Conservation (phyloP, 2,113 vertebrate species). For the Carassius carassius region DNA sequence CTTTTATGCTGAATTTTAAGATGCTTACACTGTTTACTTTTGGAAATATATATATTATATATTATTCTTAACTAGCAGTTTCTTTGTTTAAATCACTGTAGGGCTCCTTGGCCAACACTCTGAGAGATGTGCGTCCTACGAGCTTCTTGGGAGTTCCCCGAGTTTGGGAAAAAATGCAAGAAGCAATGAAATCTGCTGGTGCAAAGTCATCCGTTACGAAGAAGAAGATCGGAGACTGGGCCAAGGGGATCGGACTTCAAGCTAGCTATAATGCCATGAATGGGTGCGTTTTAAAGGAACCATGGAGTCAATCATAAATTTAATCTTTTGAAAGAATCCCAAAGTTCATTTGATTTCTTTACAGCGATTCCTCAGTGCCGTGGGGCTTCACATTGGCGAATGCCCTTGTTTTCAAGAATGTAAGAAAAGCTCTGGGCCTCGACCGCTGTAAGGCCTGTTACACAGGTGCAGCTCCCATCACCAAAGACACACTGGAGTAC, state of each 20-base stretch:
- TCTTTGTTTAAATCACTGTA: conserved; percentile 37
- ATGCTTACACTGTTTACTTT: no score
- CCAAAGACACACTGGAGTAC: conserved; percentile 76
- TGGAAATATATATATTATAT: not conserved
- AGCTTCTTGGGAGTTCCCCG: conserved; percentile 75
- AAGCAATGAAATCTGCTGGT: conserved; percentile 71
- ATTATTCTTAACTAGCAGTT: no score
- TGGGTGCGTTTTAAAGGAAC: conserved; percentile 55
- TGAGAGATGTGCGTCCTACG: conserved; percentile 71
- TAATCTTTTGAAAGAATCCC: not conserved
- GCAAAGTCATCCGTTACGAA: conserved; percentile 68
- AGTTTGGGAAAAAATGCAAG: conserved; percentile 83
- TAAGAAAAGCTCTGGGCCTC: conserved; percentile 72
- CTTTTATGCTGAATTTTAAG: no score
- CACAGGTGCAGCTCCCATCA: conserved; percentile 74
- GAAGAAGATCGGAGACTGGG: conserved; percentile 70
- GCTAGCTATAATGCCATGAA: conserved; percentile 76
- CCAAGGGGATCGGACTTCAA: conserved; percentile 74
- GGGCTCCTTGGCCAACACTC: conserved; percentile 72
- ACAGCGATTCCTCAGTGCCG: conserved; percentile 67
- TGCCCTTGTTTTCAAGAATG: conserved; percentile 74
- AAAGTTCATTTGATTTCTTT: not conserved
- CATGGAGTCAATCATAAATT: not conserved
- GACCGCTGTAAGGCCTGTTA: conserved; percentile 71
- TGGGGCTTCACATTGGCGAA: conserved; percentile 77